These are phyloP conservation scores for Littorina saxatilis DNA, from an alignment of 1,140 invertebrate genomes.

Conservation along the genomic window DNA sequence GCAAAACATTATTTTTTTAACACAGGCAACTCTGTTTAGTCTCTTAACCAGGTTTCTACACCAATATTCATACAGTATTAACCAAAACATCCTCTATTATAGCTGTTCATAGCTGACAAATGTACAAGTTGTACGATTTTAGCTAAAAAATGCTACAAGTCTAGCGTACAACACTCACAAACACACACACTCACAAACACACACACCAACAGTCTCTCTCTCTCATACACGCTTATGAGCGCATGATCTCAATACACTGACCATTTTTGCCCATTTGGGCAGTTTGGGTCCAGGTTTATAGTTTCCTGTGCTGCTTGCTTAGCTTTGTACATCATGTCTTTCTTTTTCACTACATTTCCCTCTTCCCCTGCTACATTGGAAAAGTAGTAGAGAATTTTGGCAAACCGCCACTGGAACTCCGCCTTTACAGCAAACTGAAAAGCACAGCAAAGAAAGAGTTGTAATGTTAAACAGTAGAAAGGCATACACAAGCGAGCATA, in stretches of 20 bases:
- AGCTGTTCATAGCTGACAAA: no score
- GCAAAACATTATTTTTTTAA: no score
- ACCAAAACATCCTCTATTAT: no score
- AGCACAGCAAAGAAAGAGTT: not conserved
- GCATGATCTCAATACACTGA: conserved; percentile 60
- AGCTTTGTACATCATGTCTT: conserved; percentile 80
- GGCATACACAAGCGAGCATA: not conserved
- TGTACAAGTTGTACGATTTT: no score
- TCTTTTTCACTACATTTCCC: conserved; percentile 77
- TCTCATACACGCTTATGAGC: not conserved
- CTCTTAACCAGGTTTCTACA: no score
- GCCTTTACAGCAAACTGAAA: conserved; percentile 55
- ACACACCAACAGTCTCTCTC: not conserved
- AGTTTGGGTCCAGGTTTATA: conserved; percentile 77
- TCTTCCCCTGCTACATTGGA: conserved; percentile 76
- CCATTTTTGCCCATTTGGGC: conserved; percentile 86
- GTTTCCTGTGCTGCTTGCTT: conserved; percentile 80
- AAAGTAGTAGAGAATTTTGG: conserved; percentile 80
- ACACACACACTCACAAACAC: not conserved
- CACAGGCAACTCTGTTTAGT: no score
- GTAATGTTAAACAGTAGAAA: not conserved
- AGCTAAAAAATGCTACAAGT: no score
- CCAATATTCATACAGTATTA: no score
- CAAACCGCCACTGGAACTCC: conserved; percentile 82
- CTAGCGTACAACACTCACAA: not conserved